phyloP scores from a whole-genome alignment of 1,140 invertebrate species.

The Eumeta japonica region DNA sequence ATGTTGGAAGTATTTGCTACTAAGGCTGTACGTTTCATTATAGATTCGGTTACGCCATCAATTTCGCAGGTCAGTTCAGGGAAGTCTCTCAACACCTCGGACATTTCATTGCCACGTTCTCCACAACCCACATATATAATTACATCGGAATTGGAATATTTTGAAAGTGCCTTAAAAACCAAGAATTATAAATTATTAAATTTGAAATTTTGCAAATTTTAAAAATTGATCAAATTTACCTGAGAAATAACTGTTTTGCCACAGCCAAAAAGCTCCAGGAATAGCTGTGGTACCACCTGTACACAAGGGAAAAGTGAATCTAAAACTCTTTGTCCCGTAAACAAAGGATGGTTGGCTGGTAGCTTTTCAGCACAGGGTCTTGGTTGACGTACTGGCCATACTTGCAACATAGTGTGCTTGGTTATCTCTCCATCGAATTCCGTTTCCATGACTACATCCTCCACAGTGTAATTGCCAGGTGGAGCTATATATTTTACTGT shows the following conservation, averaged over 20 bases:
- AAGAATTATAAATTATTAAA: too few relatives aligned
- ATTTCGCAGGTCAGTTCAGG: constrained; percentile 97
- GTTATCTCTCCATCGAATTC: constrained; percentile 96
- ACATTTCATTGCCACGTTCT: constrained; percentile 88
- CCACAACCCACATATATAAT: constrained; percentile 99
- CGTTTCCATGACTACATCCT: constrained; percentile 93
- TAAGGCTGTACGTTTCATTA: constrained; percentile 96
- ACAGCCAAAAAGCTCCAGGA: constrained; percentile 87
- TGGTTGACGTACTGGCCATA: constrained; percentile 97
- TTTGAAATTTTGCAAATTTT: too few relatives aligned
- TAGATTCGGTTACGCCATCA: constrained; percentile 93
- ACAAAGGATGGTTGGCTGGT: constrained; percentile 95
- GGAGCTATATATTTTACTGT: constrained; percentile 96
- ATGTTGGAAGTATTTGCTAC: constrained; percentile 99
- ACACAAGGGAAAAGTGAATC: constrained; percentile 96
- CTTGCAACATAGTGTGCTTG: constrained; percentile 92
- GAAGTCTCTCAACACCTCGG: constrained; percentile 95
- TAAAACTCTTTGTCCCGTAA: constrained; percentile 96
- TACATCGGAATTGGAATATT: constrained; percentile 99
- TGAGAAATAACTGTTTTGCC: constrained; percentile 99
- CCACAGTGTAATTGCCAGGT: constrained; percentile 88
- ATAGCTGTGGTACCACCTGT: constrained; percentile 97
- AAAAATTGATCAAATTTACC: too few relatives aligned
- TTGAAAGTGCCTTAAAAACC: constrained; percentile 97
- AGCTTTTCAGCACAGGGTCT: constrained; percentile 96